Evolutionary conservation across 2,888 invertebrate species (phyloP).

Genomic region (Mythimna lalbum): DNA sequence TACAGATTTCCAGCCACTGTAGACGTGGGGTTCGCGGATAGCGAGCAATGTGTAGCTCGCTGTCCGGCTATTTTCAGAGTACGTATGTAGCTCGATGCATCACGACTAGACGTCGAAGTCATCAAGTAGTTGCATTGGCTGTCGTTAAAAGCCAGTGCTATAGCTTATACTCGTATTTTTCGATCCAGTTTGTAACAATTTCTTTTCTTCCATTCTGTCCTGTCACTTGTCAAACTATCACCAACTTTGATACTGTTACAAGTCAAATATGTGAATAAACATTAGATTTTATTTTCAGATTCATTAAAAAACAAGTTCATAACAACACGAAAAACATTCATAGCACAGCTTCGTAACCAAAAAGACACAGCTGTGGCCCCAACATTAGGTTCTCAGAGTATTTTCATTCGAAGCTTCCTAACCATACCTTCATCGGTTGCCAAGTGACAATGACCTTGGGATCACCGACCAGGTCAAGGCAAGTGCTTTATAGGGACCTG

Average conservation of each 20-base stretch:
- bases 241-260: too few species aligned
- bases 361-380: conserved; percentile 1
- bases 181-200: too few species aligned
- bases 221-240: too few species aligned
- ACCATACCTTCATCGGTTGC: conserved; percentile 54
- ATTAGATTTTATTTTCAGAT: too few species aligned
- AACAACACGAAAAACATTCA: not conserved
- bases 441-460: conserved; percentile 77
- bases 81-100: not conserved
- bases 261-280: too few species aligned
- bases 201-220: too few species aligned
- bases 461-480: conserved; percentile 75
- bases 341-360: not conserved
- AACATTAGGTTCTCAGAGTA: conserved; percentile 34
- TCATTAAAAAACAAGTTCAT: too few species aligned
- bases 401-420: conserved; percentile 43
- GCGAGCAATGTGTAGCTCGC: too few species aligned
- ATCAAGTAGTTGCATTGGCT: not conserved
- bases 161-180: too few species aligned
- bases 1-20: too few species aligned
- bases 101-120: not conserved
- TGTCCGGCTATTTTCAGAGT: too few species aligned
- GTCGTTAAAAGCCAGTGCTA: not conserved
- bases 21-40: too few species aligned
- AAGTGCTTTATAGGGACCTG: conserved; percentile 69